Evolutionary conservation across 35 echinoderm and acorn worm species (phyloP).

Genomic region (Heliocidaris erythrogramma): DNA sequence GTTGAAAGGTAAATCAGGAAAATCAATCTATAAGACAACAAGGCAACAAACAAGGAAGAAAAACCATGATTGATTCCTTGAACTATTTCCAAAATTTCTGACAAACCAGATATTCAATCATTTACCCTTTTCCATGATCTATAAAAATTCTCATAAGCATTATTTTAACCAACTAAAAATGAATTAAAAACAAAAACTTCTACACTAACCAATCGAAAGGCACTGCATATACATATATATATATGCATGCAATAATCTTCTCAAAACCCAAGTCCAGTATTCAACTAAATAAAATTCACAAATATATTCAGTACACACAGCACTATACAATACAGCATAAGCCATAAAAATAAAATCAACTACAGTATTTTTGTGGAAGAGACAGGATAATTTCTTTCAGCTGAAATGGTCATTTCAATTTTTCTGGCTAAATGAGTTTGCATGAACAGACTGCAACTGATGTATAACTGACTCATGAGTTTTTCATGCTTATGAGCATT

Average conservation of each 20-base stretch:
- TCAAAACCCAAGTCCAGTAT: background rate
- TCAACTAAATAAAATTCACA: background rate
- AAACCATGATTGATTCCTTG: too few relatives aligned
- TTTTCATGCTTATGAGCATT: background rate
- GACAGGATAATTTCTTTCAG: background rate
- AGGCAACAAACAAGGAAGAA: too few relatives aligned
- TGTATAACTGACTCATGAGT: background rate
- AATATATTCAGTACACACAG: background rate
- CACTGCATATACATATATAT: background rate
- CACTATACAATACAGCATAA: background rate
- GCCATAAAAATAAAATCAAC: background rate
- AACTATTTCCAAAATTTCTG: background rate
- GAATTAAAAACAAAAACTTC: background rate
- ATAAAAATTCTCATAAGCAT: background rate
- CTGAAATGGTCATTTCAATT: background rate
- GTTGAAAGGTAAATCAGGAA: background rate
- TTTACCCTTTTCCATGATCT: too few relatives aligned
- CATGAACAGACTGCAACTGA: background rate
- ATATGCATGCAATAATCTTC: background rate
- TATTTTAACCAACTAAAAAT: background rate
- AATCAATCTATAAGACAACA: background rate
- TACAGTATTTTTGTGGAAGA: background rate
- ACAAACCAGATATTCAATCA: background rate
- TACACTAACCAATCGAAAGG: background rate
- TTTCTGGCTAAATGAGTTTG: background rate